Evolutionary conservation across 2,888 invertebrate genomes (phyloP).

Genomic region (Drosophila hamatofila): DNA sequence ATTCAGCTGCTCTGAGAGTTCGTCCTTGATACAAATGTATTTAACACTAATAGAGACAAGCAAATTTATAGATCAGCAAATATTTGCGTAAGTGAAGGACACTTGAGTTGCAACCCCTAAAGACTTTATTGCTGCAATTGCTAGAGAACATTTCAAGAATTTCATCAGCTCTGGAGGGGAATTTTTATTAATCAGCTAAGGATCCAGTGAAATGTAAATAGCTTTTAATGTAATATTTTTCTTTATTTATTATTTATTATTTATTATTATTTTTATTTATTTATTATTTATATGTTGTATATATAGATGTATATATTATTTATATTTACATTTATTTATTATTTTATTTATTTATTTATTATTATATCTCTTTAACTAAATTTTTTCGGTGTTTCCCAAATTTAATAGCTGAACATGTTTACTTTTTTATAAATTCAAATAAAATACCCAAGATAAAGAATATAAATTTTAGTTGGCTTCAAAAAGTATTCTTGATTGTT

Average conservation of each 20-base stretch:
- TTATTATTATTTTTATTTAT: background rate
- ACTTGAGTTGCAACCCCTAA: background rate
- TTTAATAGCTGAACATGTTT: no score
- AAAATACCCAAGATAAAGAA: no score
- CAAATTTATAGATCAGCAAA: constrained; percentile 6
- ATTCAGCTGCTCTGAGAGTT: constrained; percentile 27
- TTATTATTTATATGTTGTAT: background rate
- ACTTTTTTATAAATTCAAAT: no score
- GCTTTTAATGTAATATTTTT: background rate
- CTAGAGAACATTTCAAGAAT: background rate
- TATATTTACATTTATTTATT: no score
- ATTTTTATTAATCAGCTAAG: background rate
- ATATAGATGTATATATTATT: no score
- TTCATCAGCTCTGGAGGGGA: background rate
- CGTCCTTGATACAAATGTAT: constrained; percentile 45
- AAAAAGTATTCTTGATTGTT: no score
- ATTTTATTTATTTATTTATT: no score
- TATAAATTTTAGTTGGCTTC: no score
- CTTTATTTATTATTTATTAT: background rate
- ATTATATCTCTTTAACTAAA: no score
- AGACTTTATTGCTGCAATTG: background rate
- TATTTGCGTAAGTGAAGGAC: background rate
- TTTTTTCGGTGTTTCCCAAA: no score
- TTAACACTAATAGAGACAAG: background rate
- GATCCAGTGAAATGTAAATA: background rate